phyloP scores from a whole-genome alignment of 2,113 vertebrate species.

The Oncorhynchus nerka region DNA sequence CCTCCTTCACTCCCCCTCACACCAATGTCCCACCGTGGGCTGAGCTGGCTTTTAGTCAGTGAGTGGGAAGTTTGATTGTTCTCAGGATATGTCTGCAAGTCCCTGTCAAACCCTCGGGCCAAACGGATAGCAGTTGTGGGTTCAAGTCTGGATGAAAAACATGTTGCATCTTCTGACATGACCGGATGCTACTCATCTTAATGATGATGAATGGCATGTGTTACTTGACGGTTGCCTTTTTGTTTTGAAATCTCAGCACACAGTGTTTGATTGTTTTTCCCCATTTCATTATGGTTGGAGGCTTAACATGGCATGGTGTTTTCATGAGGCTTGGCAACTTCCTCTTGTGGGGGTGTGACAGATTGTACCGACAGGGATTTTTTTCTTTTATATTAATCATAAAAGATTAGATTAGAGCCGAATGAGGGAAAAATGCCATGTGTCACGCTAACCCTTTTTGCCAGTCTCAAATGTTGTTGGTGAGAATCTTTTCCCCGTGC shows the following conservation, averaged over 20 bases:
- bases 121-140: too few species aligned
- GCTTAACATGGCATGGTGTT: neutral
- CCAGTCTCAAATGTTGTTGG: neutral
- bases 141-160: too few species aligned
- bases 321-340: neutral
- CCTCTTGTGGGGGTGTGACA: neutral
- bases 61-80: neutral
- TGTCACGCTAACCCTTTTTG: neutral
- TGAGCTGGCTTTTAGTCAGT: conserved; percentile 3
- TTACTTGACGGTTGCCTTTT: too few species aligned
- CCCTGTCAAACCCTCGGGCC: neutral
- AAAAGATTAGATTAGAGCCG: neutral
- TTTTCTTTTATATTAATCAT: neutral
- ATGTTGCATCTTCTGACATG: too few species aligned
- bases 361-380: neutral
- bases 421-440: too few species aligned
- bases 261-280: neutral
- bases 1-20: conserved; percentile 11
- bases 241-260: too few species aligned
- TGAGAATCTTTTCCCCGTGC: neutral
- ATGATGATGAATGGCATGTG: too few species aligned
- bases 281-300: neutral
- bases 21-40: conserved; percentile 11
- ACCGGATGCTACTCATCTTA: too few species aligned
- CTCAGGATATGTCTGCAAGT: neutral